Percentiles rank a stretch among this genome's conserved stretches.
These are phyloP conservation scores for Saccopteryx bilineata DNA, from an alignment of 2,113 vertebrate genomes.

Conservation along the genomic window DNA sequence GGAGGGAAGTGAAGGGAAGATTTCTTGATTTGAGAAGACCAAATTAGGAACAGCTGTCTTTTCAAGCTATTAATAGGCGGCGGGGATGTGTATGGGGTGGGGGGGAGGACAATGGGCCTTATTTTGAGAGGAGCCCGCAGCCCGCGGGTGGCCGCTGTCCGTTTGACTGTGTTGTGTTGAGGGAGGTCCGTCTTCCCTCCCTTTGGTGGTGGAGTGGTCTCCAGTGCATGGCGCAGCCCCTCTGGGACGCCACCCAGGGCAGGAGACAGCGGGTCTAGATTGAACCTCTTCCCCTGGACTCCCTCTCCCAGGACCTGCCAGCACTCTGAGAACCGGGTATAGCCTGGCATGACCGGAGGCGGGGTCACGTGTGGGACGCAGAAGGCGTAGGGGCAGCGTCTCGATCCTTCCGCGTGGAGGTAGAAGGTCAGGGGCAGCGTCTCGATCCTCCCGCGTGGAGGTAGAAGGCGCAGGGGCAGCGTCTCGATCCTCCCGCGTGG, in stretches of 20 bases:
- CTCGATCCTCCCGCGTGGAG: constrained; percentile 31
- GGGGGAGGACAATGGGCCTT: constrained; percentile 49
- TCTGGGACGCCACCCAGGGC: accelerated
- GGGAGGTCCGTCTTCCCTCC: background rate
- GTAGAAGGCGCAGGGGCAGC: background rate
- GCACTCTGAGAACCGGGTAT: background rate
- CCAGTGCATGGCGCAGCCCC: accelerated
- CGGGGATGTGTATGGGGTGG: background rate
- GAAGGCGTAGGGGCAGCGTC: background rate
- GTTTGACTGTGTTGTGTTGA: background rate
- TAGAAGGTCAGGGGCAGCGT: background rate
- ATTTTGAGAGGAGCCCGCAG: constrained; percentile 52
- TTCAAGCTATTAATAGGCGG: constrained; percentile 56
- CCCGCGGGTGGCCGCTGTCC: accelerated
- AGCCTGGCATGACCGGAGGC: background rate
- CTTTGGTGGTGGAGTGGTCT: background rate
- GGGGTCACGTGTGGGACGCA: background rate
- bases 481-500: constrained; percentile 25
- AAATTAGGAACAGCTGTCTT: constrained; percentile 74
- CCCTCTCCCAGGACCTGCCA: accelerated
- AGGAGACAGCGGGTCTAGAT: background rate
- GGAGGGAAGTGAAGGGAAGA: constrained; percentile 19
- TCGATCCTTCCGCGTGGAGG: constrained; percentile 21
- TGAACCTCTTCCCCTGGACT: background rate
- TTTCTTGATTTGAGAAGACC: constrained; percentile 67